Percentiles rank a stretch among this genome's conserved stretches.
These are phyloP conservation scores for Hipposideros larvatus DNA, from an alignment of 2,797 vertebrate genomes.

Conservation along the genomic window DNA sequence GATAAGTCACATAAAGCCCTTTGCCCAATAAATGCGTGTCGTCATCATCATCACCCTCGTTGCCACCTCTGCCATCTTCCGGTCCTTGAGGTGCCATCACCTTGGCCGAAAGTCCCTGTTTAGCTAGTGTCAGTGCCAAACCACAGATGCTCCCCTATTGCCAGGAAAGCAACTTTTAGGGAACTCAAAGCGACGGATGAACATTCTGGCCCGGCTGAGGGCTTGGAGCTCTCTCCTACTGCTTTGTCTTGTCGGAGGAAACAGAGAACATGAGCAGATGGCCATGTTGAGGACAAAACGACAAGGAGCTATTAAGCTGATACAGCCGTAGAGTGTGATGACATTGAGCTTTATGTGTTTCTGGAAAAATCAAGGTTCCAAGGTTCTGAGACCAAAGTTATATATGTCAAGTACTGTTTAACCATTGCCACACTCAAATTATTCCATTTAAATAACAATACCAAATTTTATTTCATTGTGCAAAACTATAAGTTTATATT, in stretches of 20 bases:
- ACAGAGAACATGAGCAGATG: neutral
- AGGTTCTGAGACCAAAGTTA: neutral
- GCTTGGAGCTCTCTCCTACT: neutral
- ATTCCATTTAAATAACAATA: neutral
- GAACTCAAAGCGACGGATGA: neutral
- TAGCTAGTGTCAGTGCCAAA: neutral
- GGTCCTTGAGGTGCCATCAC: neutral
- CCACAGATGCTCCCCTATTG: neutral
- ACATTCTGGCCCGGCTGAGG: neutral
- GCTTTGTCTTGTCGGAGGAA: neutral
- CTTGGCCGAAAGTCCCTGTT: neutral
- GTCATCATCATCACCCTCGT: rapidly evolving
- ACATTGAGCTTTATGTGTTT: neutral
- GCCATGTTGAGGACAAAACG: neutral
- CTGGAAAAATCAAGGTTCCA: neutral
- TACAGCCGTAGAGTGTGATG: neutral
- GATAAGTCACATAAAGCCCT: neutral
- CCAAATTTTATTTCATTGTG: neutral
- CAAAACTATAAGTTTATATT: neutral
- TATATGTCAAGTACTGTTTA: neutral
- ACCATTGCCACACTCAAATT: neutral
- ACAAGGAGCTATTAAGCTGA: no score
- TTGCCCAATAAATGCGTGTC: neutral
- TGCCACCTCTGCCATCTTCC: rapidly evolving
- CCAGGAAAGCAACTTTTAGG: neutral